phyloP scores from a whole-genome alignment of 2,797 vertebrate species.

The Macrochelys suwanniensis region DNA sequence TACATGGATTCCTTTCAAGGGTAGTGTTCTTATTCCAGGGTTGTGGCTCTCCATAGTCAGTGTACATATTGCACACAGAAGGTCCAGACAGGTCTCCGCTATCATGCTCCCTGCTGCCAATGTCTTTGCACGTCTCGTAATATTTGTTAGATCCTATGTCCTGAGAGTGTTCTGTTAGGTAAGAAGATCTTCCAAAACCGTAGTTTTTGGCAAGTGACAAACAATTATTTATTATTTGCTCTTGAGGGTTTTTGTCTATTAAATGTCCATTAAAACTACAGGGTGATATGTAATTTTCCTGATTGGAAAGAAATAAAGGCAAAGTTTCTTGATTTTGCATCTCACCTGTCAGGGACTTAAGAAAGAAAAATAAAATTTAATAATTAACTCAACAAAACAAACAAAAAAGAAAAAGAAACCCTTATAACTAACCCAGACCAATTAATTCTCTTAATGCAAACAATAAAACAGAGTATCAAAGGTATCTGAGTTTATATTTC shows the following conservation, averaged over 20 bases:
- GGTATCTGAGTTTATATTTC: not conserved
- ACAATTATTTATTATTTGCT: constrained; percentile 38
- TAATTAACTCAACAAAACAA: not conserved
- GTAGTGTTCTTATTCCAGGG: constrained; percentile 51
- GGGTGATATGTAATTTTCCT: constrained; percentile 37
- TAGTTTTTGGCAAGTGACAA: constrained; percentile 69
- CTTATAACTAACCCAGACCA: accelerated
- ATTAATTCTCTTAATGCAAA: accelerated
- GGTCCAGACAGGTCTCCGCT: constrained; percentile 42
- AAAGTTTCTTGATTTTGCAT: constrained; percentile 51
- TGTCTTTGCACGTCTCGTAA: constrained; percentile 63
- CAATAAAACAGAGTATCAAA: not conserved
- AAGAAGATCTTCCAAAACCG: not conserved
- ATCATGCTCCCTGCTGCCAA: constrained; percentile 16
- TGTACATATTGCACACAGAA: constrained; percentile 32
- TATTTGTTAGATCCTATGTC: constrained; percentile 21
- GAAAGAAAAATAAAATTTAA: constrained; percentile 59
- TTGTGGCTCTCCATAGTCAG: not conserved
- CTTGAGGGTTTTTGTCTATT: constrained; percentile 45
- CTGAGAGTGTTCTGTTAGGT: not conserved
- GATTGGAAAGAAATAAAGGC: constrained; percentile 66
- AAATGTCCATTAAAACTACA: constrained; percentile 46
- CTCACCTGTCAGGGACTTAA: constrained; percentile 78
- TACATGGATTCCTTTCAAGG: constrained; percentile 7
- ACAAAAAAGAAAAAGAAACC: not conserved